Conservation (phyloP, 2,113 vertebrate genomes). For the Microtus richardsoni region DNA sequence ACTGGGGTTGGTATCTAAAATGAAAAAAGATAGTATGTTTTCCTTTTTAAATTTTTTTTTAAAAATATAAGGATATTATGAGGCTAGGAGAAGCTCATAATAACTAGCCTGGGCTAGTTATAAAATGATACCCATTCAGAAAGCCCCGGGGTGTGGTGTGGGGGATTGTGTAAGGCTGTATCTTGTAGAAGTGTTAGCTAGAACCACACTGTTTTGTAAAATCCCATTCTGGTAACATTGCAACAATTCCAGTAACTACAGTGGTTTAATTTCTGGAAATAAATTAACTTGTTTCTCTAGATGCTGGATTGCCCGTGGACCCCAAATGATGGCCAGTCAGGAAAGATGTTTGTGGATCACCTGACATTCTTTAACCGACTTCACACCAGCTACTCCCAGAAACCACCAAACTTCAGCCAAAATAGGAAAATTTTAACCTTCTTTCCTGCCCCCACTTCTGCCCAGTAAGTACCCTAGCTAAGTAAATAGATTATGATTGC, state of each 20-base stretch:
- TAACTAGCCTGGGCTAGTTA: not conserved
- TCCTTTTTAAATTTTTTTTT: too few species aligned
- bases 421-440: not conserved
- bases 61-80: not conserved
- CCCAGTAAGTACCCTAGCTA: not conserved
- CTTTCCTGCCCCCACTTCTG: not conserved
- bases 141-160: not conserved
- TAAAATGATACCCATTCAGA: not conserved
- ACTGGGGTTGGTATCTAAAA: too few species aligned
- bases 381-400: not conserved
- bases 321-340: not conserved
- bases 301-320: not conserved
- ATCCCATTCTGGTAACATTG: not conserved
- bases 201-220: not conserved
- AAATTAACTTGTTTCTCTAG: not conserved
- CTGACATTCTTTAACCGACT: not conserved
- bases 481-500: not conserved
- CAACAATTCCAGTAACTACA: not conserved
- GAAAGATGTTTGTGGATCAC: not conserved
- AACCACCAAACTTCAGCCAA: not conserved
- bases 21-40: too few species aligned
- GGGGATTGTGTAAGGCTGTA: not conserved
- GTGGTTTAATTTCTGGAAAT: not conserved
- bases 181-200: not conserved
- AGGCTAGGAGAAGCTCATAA: not conserved